Conservation (phyloP, 1,140 invertebrate species). For the Onthophagus taurus region DNA sequence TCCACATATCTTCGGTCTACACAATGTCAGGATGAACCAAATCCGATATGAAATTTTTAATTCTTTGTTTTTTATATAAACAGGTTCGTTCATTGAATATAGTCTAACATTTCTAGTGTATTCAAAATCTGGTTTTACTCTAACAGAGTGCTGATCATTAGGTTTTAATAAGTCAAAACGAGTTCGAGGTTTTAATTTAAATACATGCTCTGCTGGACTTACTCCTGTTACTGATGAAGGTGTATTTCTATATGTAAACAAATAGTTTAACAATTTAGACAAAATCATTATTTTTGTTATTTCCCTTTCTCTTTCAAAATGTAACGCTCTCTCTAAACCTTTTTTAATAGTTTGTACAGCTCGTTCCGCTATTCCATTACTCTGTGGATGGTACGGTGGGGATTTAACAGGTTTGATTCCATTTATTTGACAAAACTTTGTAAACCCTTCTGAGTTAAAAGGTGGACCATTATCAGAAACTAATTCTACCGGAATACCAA, state of each 20-base stretch:
- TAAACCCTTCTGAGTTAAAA: slow-evolving; percentile 5
- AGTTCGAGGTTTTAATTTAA: neutral
- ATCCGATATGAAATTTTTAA: too few relatives aligned
- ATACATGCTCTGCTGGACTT: neutral
- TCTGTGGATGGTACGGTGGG: neutral
- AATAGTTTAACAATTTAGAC: too few relatives aligned
- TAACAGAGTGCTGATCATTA: too few relatives aligned
- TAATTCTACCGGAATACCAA: neutral
- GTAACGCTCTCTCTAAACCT: too few relatives aligned
- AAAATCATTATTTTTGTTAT: too few relatives aligned
- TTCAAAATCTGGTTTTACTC: too few relatives aligned
- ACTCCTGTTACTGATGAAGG: neutral
- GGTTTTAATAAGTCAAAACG: neutral
- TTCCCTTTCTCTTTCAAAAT: too few relatives aligned
- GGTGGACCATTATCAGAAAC: slow-evolving; percentile 8
- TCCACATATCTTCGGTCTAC: too few relatives aligned
- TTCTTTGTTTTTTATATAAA: too few relatives aligned
- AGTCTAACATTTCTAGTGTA: too few relatives aligned
- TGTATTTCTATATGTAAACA: slow-evolving; percentile 4
- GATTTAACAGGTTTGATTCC: neutral
- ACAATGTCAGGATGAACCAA: too few relatives aligned
- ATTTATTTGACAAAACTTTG: slow-evolving; percentile 4
- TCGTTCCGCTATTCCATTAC: neutral
- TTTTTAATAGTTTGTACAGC: neutral
- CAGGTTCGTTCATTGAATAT: too few relatives aligned